Evolutionary conservation across 92 coral and sea anemone species (phyloP).

Genomic region (Desmophyllum pertusum): DNA sequence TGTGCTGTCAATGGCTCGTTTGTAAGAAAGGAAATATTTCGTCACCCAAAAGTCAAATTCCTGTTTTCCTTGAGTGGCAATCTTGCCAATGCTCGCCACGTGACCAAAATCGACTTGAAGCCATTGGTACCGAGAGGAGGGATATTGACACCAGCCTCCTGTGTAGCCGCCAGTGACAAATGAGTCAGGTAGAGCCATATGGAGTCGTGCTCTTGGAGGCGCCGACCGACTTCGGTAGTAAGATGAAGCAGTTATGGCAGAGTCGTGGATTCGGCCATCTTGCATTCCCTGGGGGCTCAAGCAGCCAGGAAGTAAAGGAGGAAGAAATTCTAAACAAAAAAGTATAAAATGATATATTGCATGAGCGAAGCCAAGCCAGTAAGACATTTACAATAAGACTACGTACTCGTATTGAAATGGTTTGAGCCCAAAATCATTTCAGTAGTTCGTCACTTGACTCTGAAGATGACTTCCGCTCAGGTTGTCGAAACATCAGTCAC

Average conservation of each 20-base stretch:
- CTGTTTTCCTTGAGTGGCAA: slow-evolving; percentile 62
- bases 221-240: slow-evolving; percentile 32
- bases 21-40: slow-evolving; percentile 29
- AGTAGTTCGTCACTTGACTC: too few relatives aligned
- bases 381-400: too few relatives aligned
- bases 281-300: slow-evolving; percentile 33
- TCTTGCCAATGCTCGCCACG: slow-evolving; percentile 21
- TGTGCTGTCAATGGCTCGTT: background rate
- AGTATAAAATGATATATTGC: background rate
- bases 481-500: too few relatives aligned
- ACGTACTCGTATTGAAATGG: too few relatives aligned
- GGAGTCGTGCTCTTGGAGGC: slow-evolving; percentile 39
- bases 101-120: slow-evolving; percentile 52
- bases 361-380: background rate
- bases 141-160: slow-evolving; percentile 50
- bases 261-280: slow-evolving; percentile 37
- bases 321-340: slow-evolving; percentile 11
- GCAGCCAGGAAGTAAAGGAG: slow-evolving; percentile 39
- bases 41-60: slow-evolving; percentile 58
- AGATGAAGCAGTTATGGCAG: slow-evolving; percentile 38
- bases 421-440: too few relatives aligned
- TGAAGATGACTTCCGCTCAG: too few relatives aligned
- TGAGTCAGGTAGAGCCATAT: slow-evolving; percentile 36
- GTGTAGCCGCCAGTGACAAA: slow-evolving; percentile 19
- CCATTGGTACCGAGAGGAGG: background rate